These are phyloP conservation scores for Melospiza melodia DNA, from an alignment of 2,113 vertebrate genomes.

Conservation along the genomic window DNA sequence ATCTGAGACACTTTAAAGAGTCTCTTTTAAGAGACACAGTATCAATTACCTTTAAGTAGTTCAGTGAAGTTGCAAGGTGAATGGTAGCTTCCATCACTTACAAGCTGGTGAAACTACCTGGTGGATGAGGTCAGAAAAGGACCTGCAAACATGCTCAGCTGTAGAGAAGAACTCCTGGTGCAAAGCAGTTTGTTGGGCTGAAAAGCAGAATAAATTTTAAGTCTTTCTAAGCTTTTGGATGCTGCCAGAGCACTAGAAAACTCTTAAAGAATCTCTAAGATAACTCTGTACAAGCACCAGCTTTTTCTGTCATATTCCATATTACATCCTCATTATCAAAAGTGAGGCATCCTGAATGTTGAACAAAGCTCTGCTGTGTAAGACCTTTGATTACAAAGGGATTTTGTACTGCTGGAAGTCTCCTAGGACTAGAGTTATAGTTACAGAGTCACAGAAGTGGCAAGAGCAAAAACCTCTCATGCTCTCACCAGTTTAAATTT, in stretches of 20 bases:
- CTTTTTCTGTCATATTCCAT: not conserved
- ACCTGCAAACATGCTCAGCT: conserved; percentile 73
- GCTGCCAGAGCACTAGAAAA: not conserved
- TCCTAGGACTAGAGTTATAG: not conserved
- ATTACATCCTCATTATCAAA: not conserved
- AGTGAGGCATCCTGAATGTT: not conserved
- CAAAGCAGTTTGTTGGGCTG: conserved; percentile 65
- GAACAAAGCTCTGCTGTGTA: not conserved
- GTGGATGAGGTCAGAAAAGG: conserved; percentile 76
- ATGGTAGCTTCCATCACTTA: conserved; percentile 32
- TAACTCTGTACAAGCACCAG: not conserved
- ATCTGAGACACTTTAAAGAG: not conserved
- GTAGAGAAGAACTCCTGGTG: conserved; percentile 68
- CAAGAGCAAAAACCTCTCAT: not conserved
- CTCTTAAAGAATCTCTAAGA: not conserved
- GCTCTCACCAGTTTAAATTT: not conserved
- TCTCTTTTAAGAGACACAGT: not conserved
- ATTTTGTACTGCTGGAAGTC: not conserved
- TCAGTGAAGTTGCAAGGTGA: not conserved
- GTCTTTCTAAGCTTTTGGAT: not conserved
- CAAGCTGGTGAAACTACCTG: conserved; percentile 57
- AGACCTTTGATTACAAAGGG: not conserved
- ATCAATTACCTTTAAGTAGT: conserved; percentile 20
- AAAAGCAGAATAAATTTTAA: not conserved
- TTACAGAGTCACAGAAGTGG: not conserved